Evolutionary conservation across 2,888 invertebrate species (phyloP).

Genomic region (Lymantria dispar): DNA sequence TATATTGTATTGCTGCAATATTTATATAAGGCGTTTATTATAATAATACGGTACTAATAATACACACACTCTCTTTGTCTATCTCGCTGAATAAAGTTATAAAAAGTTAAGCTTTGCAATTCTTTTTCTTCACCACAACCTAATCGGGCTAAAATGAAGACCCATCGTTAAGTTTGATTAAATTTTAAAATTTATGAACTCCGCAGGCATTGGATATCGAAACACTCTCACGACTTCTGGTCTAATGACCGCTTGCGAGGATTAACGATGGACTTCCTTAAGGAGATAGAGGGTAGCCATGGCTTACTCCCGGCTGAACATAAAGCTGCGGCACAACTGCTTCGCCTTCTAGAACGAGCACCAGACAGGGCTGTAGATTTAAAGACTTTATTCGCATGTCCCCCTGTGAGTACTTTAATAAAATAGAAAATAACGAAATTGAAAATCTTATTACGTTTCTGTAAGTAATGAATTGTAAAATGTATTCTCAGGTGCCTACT

Average conservation of each 20-base stretch:
- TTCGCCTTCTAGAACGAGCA: slow-evolving; percentile 89
- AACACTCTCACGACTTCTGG: slow-evolving; percentile 95
- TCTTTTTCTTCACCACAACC: too few species aligned
- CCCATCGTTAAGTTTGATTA: too few species aligned
- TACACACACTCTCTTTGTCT: too few species aligned
- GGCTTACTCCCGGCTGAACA: slow-evolving; percentile 93
- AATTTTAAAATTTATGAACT: too few species aligned
- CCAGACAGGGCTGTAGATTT: slow-evolving; percentile 88
- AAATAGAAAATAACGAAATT: too few species aligned
- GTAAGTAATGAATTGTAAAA: neutral
- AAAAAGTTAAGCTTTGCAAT: too few species aligned
- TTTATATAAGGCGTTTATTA: too few species aligned
- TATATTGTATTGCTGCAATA: too few species aligned
- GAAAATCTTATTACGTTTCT: too few species aligned
- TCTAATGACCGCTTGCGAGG: slow-evolving; percentile 87
- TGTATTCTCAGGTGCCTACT: slow-evolving; percentile 84
- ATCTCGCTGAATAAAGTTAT: too few species aligned
- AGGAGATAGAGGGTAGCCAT: slow-evolving; percentile 92
- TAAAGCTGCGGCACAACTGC: slow-evolving; percentile 92
- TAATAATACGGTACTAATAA: too few species aligned
- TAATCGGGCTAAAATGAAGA: too few species aligned
- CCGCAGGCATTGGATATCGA: slow-evolving; percentile 93
- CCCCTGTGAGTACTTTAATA: slow-evolving; percentile 77
- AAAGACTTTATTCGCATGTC: slow-evolving; percentile 85
- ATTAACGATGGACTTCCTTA: slow-evolving; percentile 92